Base-by-base conservation (phyloP, 2,888 invertebrate genomes). In the Atrina japonica region DNA sequence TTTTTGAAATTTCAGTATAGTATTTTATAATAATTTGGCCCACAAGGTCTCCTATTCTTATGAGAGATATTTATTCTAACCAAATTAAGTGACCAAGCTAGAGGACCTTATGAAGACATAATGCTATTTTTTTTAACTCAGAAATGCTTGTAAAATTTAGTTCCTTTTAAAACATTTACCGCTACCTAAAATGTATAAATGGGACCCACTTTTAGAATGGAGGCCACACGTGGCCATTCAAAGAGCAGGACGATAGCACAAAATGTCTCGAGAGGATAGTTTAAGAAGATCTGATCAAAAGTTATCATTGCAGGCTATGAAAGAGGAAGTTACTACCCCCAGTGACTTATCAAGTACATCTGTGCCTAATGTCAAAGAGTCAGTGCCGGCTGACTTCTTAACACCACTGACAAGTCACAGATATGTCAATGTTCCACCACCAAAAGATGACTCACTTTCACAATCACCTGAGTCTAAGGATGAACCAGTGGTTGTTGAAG, bases 241-340 rank as follows among this genome's bases (percentile, higher is more conserved):
- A 45, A 83, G 86, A 65, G 86, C 88, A 6, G 83, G 88, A 25
- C 85, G 83, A 41, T 89, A 89, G 65, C 89, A 89, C 73, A 89
- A 88, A 1, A 86, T 83, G 69, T 79, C 81, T 43, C 83, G 89
- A 0, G 88, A 87, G 43, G 89, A 88, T 68, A 86, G 82, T 66
- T 72, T 88, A 29, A 74, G 81, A 30, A 56, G 71, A 29, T 30
- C 63, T 29, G 61, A 66, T 59, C 61, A 66, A 6, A 63, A 63
- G 18, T 18, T 63, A 45, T 67, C 71, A 7, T 29, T 70, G 35
- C 53, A 21, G 16, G 21, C 52, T 35, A 35, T 35, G 35, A 35
- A 11, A 35, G 35, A 35, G 35, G 35, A 35, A 35, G 5, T 35
- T 35, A 7, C 40, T 23, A n/a, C n/a, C n/a, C n/a, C n/a, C n/a